Percentiles rank a stretch among this genome's conserved stretches.
Conservation (phyloP, 2,888 invertebrate species). For the Xylota sylvarum region DNA sequence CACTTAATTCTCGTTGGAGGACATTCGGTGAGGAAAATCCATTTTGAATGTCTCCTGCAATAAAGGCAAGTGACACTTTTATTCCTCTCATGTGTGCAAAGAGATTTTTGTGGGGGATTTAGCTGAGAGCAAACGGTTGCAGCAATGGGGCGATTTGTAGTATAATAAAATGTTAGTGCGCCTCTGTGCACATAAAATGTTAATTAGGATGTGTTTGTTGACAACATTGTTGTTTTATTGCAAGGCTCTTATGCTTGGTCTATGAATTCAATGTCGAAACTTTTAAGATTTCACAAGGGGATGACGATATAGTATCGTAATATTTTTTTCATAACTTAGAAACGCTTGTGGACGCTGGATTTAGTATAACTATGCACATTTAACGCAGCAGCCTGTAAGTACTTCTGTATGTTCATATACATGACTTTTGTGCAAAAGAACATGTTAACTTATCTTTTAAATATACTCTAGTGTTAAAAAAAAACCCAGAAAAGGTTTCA, state of each 20-base stretch:
- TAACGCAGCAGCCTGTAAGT: too few species aligned
- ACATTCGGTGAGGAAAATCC: constrained; percentile 26
- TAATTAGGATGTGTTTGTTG: constrained; percentile 37
- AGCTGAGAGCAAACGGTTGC: constrained; percentile 14
- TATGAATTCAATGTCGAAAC: background rate
- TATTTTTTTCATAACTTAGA: too few species aligned
- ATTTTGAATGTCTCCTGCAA: constrained; percentile 44
- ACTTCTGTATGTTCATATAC: too few species aligned
- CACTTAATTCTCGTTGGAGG: constrained; percentile 39
- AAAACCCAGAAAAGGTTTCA: too few species aligned
- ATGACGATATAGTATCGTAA: background rate
- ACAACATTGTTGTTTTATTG: constrained; percentile 5
- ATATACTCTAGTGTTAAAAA: too few species aligned
- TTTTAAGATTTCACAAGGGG: background rate
- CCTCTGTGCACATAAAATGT: constrained; percentile 17
- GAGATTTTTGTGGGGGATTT: constrained; percentile 20
- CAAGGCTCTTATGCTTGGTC: background rate
- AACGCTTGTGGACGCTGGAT: too few species aligned
- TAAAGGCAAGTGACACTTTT: constrained; percentile 54
- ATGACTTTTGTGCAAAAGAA: too few species aligned
- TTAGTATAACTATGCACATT: too few species aligned
- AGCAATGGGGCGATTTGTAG: constrained; percentile 30
- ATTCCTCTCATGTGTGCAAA: constrained; percentile 24
- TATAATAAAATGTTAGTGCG: constrained; percentile 42
- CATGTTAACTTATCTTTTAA: too few species aligned